Conservation (phyloP, 2,797 vertebrate genomes). For the Nyctalus aviator region DNA sequence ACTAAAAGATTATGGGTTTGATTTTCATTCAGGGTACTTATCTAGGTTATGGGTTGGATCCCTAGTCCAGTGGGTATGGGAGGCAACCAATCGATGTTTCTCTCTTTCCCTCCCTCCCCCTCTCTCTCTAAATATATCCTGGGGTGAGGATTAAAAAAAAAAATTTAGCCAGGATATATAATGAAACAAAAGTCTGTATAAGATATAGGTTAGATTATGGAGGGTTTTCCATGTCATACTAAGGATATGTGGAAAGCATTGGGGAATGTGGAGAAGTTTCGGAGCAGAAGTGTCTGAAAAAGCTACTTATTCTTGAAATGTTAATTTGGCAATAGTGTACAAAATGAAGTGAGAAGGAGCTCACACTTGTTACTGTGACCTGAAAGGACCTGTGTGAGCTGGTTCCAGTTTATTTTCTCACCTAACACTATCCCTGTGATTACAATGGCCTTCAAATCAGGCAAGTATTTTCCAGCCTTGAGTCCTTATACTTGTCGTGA, state of each 20-base stretch:
- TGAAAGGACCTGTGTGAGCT: not conserved
- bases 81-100: not conserved
- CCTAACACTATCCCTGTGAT: not conserved
- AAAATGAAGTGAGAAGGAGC: not conserved
- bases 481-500: not conserved
- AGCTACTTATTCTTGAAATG: conserved; percentile 8
- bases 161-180: not conserved
- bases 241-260: not conserved
- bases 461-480: conserved; percentile 4
- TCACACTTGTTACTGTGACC: not conserved
- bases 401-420: not conserved
- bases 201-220: not conserved
- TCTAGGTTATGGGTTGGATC: not conserved
- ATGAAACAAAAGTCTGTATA: conserved; percentile 43
- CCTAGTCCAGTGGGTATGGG: not conserved
- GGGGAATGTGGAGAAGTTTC: conserved; percentile 11
- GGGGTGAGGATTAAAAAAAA: not conserved
- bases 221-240: not conserved
- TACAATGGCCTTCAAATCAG: not conserved
- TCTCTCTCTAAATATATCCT: not conserved
- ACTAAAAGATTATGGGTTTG: not conserved
- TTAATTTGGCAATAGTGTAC: conserved; percentile 17
- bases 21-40: not conserved
- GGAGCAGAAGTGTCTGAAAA: not conserved
- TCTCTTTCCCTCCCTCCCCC: not conserved